Conservation (phyloP, 1,140 invertebrate species). For the Sycophila sp. region DNA sequence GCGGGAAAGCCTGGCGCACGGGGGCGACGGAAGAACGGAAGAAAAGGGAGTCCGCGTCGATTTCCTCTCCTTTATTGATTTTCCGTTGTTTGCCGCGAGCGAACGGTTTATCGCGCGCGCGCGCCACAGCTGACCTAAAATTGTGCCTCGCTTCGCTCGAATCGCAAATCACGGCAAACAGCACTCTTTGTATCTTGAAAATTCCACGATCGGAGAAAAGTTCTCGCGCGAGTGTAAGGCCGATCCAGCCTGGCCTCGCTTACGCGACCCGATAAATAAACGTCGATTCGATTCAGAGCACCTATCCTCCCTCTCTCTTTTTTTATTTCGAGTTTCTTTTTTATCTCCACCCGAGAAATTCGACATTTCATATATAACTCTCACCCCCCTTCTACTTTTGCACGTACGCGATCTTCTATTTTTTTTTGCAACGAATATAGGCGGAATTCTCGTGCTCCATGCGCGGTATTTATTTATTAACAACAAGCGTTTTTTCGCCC, state of each 20-base stretch:
- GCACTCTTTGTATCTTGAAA: conserved; percentile 8
- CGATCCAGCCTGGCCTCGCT: neutral
- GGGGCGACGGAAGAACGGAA: too few species aligned
- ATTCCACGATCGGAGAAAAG: neutral
- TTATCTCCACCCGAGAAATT: too few species aligned
- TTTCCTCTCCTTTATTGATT: conserved; percentile 36
- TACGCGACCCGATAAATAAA: conserved; percentile 16
- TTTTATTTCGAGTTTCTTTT: too few species aligned
- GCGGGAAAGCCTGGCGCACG: neutral
- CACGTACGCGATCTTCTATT: too few species aligned
- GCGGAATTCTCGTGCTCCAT: too few species aligned
- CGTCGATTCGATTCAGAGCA: conserved; percentile 1
- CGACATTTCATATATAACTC: neutral
- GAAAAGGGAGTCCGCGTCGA: neutral
- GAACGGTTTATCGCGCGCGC: conserved; percentile 21
- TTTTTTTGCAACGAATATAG: too few species aligned
- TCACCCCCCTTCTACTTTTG: too few species aligned
- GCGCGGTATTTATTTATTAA: too few species aligned
- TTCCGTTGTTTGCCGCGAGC: conserved; percentile 20
- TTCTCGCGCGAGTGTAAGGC: conserved; percentile 6
- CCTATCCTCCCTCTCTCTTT: neutral
- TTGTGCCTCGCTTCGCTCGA: conserved; percentile 33
- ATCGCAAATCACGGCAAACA: conserved; percentile 41
- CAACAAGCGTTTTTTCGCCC: too few species aligned
- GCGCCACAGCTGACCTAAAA: conserved; percentile 29